Percentiles rank a stretch among this genome's conserved stretches.
phyloP scores from a whole-genome alignment of 2,888 invertebrate species.

The Drosophila dives region DNA sequence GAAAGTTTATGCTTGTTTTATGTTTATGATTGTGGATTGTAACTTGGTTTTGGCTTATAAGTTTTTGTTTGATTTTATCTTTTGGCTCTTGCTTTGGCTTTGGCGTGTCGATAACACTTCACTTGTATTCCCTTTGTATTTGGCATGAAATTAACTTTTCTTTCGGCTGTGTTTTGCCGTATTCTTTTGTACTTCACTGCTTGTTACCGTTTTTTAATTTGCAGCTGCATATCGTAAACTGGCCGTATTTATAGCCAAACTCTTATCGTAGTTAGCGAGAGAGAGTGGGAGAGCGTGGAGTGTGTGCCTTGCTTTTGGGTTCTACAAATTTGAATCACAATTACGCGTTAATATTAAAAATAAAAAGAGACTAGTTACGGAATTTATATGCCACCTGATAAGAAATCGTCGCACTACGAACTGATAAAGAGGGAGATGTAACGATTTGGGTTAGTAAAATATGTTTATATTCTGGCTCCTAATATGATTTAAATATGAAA shows the following conservation, averaged over 20 bases:
- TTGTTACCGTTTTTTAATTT: constrained; percentile 54
- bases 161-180: constrained; percentile 56
- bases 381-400: constrained; percentile 22
- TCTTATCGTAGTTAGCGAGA: constrained; percentile 5
- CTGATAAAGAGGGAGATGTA: neutral
- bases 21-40: constrained; percentile 2
- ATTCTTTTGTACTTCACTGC: constrained; percentile 41
- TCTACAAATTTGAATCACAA: constrained; percentile 27
- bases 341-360: constrained; percentile 9
- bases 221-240: constrained; percentile 17
- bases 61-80: constrained; percentile 27
- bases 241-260: constrained; percentile 58
- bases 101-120: constrained; percentile 72
- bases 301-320: constrained; percentile 26
- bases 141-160: constrained; percentile 68
- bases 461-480: neutral
- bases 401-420: constrained; percentile 26
- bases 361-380: neutral
- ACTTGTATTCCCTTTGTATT: constrained; percentile 64
- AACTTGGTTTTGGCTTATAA: constrained; percentile 1
- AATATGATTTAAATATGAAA: neutral
- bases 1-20: constrained; percentile 1
- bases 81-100: constrained; percentile 61
- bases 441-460: neutral
- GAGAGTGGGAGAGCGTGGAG: neutral